Conservation (phyloP, 2,113 vertebrate species). For the Onychostruthus taczanowskii region DNA sequence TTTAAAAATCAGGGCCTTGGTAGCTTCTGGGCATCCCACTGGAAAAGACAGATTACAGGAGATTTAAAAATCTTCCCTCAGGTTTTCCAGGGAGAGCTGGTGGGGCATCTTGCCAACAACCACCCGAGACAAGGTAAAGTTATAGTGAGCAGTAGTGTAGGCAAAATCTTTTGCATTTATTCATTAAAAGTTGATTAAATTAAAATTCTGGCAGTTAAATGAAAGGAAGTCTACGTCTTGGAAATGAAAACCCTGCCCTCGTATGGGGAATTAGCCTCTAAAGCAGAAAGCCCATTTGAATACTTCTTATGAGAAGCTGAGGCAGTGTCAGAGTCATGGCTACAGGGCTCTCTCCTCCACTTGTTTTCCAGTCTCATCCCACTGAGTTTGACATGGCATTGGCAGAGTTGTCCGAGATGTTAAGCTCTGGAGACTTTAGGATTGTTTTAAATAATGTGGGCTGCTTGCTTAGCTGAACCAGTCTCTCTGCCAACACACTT, state of each 20-base stretch:
- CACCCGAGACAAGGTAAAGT: not conserved
- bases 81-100: conserved; percentile 2
- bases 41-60: conserved; percentile 7
- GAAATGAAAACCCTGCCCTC: not conserved
- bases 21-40: not conserved
- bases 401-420: not conserved
- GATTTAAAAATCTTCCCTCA: not conserved
- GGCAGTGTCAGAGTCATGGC: not conserved
- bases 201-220: conserved; percentile 30
- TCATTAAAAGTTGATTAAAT: not conserved
- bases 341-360: not conserved
- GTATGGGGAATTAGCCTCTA: not conserved
- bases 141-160: not conserved
- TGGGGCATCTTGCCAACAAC: not conserved
- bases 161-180: conserved; percentile 15
- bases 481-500: not conserved
- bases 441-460: not conserved
- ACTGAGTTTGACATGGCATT: not conserved
- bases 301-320: not conserved
- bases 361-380: not conserved
- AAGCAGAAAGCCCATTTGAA: not conserved
- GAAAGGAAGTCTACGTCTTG: not conserved
- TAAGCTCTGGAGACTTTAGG: not conserved
- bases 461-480: not conserved
- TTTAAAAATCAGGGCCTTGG: not conserved